phyloP scores from a whole-genome alignment of 2,888 invertebrate genomes.

The Tuta absoluta region DNA sequence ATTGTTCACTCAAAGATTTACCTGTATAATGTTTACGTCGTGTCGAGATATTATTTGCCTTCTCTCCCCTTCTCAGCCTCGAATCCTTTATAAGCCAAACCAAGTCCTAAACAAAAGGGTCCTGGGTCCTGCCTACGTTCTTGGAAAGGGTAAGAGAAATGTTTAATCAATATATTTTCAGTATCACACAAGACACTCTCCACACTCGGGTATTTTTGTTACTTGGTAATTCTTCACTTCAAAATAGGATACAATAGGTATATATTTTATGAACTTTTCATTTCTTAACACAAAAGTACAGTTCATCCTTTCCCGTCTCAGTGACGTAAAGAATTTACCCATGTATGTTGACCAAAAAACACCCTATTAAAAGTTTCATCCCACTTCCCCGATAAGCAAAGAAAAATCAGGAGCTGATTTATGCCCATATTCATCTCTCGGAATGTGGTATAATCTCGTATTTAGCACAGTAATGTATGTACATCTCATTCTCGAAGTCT shows the following conservation, averaged over 20 bases:
- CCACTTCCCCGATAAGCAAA: slow-evolving; percentile 14
- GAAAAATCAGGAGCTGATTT: slow-evolving; percentile 16
- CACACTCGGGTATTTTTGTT: too few relatives aligned
- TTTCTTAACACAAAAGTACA: too few relatives aligned
- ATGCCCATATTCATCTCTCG: slow-evolving; percentile 16
- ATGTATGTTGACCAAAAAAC: slow-evolving; percentile 2
- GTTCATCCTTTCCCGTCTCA: too few relatives aligned
- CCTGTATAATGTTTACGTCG: slow-evolving; percentile 6
- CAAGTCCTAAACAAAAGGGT: slow-evolving; percentile 5
- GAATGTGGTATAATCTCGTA: slow-evolving; percentile 19
- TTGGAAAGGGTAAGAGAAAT: not conserved
- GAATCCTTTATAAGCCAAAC: slow-evolving; percentile 9
- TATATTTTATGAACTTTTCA: too few relatives aligned
- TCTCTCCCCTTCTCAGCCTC: slow-evolving; percentile 10
- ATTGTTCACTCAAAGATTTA: slow-evolving; percentile 6
- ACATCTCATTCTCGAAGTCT: slow-evolving; percentile 26
- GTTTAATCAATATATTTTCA: slow-evolving; percentile 2
- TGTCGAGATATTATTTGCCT: slow-evolving; percentile 12
- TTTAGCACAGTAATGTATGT: slow-evolving; percentile 24
- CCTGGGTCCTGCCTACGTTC: not conserved
- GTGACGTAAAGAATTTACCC: not conserved
- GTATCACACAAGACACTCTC: too few relatives aligned
- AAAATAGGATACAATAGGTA: too few relatives aligned
- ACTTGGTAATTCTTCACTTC: too few relatives aligned
- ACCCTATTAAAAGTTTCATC: slow-evolving; percentile 13